Base-by-base conservation (phyloP, 2,113 vertebrate genomes). In the Zosterops japonicus region DNA sequence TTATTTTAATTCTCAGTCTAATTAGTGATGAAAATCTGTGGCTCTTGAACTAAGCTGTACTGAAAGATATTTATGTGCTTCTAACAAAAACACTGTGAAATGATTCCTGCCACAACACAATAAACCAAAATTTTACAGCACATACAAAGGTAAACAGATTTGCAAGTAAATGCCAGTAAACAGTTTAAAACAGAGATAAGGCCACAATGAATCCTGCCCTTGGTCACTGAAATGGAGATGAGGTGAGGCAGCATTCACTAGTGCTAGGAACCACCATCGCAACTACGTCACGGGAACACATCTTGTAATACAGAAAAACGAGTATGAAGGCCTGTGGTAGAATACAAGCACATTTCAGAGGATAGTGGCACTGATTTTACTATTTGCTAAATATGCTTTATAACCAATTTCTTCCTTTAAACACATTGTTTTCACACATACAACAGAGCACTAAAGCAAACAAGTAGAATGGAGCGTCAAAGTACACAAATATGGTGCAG, bases 191-290 rank as follows among this genome's bases (percentile, higher is more conserved):
- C 90, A 94, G 90, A 97, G 96, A 96, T 98, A 98, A 98, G 98
- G 98, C 98, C 98, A 98, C 98, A 92, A 95, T 94, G 98, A 98
- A 96, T 96, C 96, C 97, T 97, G 98, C 97, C 97, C 97, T 98
- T 94, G 93, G 97, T 97, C 97, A 96, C 95, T 90, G 96, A 94
- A 91, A 92, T 50, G 18, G 95, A 95, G 90, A 92, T 94, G 93
- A 97, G 94, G 97, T 84, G 97, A 98, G 97, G 97, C 96, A 94
- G 96, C 87, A 86, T 93, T 71, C 49, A 88, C 93, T 87, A 88
- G 87, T 70, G 83, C 80, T 94, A 86, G 93, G 91, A 94, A 88
- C 74, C 85, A 93, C 94, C 89, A 71, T 49, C 6, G 67, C 6
- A 8, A 95, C 84, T 63, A 71, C 6, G n/a, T 68, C 60, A 88